Percentiles rank a stretch among this genome's conserved stretches.
phyloP scores from a whole-genome alignment of 2,888 invertebrate genomes.

The Melieria picta region DNA sequence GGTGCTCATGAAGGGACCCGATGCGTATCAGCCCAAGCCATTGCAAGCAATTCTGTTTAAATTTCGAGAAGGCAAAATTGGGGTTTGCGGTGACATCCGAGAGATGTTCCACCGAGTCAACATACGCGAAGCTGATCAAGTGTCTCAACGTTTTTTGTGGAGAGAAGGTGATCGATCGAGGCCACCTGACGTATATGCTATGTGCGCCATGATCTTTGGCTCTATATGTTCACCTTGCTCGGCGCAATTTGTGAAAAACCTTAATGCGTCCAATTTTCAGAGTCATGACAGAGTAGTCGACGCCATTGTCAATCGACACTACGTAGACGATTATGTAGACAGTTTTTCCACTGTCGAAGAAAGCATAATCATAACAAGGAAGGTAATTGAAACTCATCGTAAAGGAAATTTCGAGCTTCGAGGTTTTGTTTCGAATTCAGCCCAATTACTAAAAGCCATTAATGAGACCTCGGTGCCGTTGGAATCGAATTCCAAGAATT shows the following conservation, averaged over 20 bases:
- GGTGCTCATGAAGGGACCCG: conserved; percentile 51
- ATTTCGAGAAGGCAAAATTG: conserved; percentile 54
- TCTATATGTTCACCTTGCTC: conserved; percentile 29
- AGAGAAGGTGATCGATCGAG: conserved; percentile 24
- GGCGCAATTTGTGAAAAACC: conserved; percentile 12
- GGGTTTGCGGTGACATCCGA: conserved; percentile 41
- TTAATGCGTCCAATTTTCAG: too few species aligned
- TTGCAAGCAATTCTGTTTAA: conserved; percentile 50
- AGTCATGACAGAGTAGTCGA: too few species aligned
- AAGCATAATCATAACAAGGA: conserved; percentile 11
- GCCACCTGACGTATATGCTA: conserved; percentile 26
- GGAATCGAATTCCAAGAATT: not conserved
- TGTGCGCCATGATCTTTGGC: conserved; percentile 34
- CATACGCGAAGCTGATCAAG: too few species aligned
- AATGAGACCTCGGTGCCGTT: too few species aligned
- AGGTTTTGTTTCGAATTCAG: too few species aligned
- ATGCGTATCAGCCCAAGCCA: conserved; percentile 44
- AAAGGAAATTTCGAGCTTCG: too few species aligned
- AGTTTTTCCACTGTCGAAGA: conserved; percentile 20
- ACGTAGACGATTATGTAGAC: conserved; percentile 18
- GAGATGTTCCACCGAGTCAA: conserved; percentile 17
- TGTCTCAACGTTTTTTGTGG: too few species aligned
- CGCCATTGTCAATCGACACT: conserved; percentile 11
- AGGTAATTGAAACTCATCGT: too few species aligned
- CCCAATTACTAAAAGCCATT: too few species aligned